Base-by-base conservation (phyloP, 1,140 invertebrate genomes). In the Antheraea pernyi region DNA sequence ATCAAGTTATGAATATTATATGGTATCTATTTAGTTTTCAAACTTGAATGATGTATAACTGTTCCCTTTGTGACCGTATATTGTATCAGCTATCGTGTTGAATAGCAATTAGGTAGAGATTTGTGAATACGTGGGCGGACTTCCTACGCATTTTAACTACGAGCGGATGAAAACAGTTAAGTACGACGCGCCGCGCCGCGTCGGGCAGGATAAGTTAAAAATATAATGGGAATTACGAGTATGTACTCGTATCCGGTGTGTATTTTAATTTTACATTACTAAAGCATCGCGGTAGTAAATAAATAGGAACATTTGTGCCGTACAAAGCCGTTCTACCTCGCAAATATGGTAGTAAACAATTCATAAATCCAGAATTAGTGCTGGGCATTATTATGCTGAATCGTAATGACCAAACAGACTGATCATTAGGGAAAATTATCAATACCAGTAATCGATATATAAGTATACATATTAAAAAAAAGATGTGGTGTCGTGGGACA, bases 91-190 rank as follows among this genome's bases (percentile, higher is more conserved):
- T 13, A 9, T 53, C 46, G 13, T 53, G 16, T n/a, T 37, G 64
- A 65, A 65, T 65, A 65, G 19, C 19, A 65, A 65, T 48, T 65
- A 65, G 39, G 11, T 46, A 65, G 42, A 48, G 37, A 65, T 65
- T 65, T 48, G 18, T 53, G 42, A 19, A 22, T 19, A 22, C 19
- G 64, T 65, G 42, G 64, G 64, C 64, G 64, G 64, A 65, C 64
- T 19, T 65, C 64, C 64, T 65, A 65, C 64, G 64, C 39, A 53
- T 53, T 65, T 30, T 65, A 46, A 19, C 10, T 64, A 9, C 18
- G 39, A 30, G 37, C 61, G 61, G 30, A 63, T 63, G 61, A 63
- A 63, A 63, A 63, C 61, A 63, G 61, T 63, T 63, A 63, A 37
- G 7, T 30, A 30, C 22, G 22, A 2, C 22, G 8, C 39, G 8